Percentiles rank a stretch among this genome's conserved stretches.
phyloP scores from a whole-genome alignment of 2,113 vertebrate genomes.

The Podarcis muralis region DNA sequence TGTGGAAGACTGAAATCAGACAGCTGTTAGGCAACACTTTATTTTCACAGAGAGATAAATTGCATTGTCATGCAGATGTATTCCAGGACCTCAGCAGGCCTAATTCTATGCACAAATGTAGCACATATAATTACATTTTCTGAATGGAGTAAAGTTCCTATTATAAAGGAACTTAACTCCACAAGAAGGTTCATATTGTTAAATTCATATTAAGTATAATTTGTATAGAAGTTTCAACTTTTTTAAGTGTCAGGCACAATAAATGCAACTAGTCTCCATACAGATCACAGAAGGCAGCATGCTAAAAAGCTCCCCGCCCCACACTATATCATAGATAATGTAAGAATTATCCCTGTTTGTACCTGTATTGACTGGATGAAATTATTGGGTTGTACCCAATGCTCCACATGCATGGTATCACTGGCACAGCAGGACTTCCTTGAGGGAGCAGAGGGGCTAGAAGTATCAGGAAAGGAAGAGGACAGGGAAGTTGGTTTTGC shows the following conservation, averaged over 20 bases:
- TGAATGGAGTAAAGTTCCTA: conserved; percentile 6
- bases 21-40: background rate
- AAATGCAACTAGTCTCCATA: background rate
- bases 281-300: background rate
- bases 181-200: conserved; percentile 17
- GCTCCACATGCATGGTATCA: too few species aligned
- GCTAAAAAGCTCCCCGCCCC: background rate
- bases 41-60: conserved; percentile 5
- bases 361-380: background rate
- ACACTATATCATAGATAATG: background rate
- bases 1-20: conserved; percentile 20
- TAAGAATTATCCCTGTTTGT: background rate
- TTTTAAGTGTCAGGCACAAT: background rate
- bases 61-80: conserved; percentile 1
- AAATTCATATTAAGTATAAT: conserved; percentile 6
- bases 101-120: conserved; percentile 20
- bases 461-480: background rate
- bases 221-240: conserved; percentile 10
- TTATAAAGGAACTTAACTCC: conserved; percentile 12
- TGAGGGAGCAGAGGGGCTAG: too few species aligned
- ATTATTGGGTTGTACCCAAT: background rate
- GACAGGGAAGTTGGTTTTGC: too few species aligned
- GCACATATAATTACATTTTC: conserved; percentile 26
- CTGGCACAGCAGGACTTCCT: too few species aligned
- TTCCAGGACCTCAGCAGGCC: conserved; percentile 6